Evolutionary conservation across 1,140 invertebrate species (phyloP).

Genomic region (Diprion similis): DNA sequence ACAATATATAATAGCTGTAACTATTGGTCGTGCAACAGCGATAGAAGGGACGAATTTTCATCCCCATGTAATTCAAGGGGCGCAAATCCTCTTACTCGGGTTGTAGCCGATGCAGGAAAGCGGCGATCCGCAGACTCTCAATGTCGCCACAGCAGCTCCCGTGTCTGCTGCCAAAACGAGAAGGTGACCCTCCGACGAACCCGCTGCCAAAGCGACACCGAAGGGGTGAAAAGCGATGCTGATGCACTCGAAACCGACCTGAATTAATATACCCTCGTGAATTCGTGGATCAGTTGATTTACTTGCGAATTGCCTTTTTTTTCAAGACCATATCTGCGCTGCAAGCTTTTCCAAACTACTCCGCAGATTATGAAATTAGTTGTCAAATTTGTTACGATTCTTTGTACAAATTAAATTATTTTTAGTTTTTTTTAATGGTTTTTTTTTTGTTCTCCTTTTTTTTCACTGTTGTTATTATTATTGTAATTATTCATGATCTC

Average conservation of each 20-base stretch:
- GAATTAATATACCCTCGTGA: conserved; percentile 27
- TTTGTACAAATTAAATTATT: too few relatives aligned
- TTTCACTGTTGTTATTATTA: too few relatives aligned
- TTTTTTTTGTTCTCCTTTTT: too few relatives aligned
- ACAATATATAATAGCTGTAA: background rate
- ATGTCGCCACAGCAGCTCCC: conserved; percentile 80
- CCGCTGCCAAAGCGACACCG: conserved; percentile 84
- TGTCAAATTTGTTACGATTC: too few relatives aligned
- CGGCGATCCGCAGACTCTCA: conserved; percentile 85
- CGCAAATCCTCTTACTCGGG: conserved; percentile 69
- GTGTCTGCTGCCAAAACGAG: conserved; percentile 84
- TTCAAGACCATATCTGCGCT: background rate
- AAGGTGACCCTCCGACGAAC: conserved; percentile 87
- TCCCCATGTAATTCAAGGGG: too few relatives aligned
- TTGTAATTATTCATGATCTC: too few relatives aligned
- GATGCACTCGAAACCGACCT: conserved; percentile 81
- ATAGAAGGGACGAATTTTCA: too few relatives aligned
- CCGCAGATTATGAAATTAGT: too few relatives aligned
- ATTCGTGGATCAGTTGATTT: too few relatives aligned
- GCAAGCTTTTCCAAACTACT: too few relatives aligned
- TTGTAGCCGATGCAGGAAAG: conserved; percentile 86
- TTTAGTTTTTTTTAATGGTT: too few relatives aligned
- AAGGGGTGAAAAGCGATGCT: conserved; percentile 88
- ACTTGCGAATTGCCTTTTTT: background rate
- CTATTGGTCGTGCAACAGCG: too few relatives aligned